These are phyloP conservation scores for Pipistrellus pygmaeus DNA, from an alignment of 2,797 vertebrate genomes.

Conservation along the genomic window DNA sequence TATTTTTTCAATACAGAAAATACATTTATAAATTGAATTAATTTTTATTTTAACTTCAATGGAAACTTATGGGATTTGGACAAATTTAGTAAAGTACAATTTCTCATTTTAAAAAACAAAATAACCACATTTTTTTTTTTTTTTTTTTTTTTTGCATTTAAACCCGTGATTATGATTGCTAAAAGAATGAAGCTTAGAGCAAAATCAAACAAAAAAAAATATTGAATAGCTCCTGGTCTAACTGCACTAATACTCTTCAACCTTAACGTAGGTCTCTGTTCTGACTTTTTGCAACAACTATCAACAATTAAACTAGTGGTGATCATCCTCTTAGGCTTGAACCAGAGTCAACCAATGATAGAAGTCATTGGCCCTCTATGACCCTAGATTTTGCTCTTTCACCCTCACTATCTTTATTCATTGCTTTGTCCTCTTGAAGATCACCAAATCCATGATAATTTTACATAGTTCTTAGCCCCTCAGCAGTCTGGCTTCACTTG, in stretches of 20 bases:
- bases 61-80: neutral
- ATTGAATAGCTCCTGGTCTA: neutral
- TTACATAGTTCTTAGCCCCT: neutral
- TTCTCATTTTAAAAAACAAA: slow-evolving; percentile 10
- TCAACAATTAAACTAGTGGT: neutral
- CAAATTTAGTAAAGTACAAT: neutral
- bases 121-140: neutral
- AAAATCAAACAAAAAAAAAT: neutral
- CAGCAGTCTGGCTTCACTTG: neutral
- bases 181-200: neutral
- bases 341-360: neutral
- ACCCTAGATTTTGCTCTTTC: neutral
- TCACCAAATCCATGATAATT: neutral
- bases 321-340: neutral
- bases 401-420: neutral
- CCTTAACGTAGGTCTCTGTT: neutral
- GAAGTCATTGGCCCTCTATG: neutral
- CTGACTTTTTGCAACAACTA: neutral
- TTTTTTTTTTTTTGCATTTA: neutral
- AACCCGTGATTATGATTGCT: neutral
- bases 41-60: slow-evolving; percentile 43
- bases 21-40: neutral
- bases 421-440: neutral
- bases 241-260: neutral
- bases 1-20: slow-evolving; percentile 45